phyloP scores from a whole-genome alignment of 1,140 invertebrate species.

The Hesperophylax magnus region DNA sequence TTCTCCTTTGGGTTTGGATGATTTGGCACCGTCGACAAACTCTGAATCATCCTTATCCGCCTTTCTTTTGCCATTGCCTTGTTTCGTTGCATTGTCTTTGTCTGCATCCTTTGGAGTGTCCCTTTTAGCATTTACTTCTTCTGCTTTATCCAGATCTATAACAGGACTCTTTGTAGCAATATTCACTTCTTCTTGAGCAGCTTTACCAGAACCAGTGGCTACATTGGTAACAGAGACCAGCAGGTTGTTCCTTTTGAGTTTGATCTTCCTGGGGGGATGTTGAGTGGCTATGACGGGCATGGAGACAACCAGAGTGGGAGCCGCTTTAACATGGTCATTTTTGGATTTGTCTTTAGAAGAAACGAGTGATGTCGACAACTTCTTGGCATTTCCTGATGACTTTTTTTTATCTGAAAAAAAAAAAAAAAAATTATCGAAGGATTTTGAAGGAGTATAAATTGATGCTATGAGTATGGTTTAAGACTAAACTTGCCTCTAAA shows the following conservation, averaged over 20 bases:
- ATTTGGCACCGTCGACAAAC: neutral
- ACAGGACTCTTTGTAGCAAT: neutral
- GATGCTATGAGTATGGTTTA: no score
- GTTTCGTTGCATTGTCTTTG: neutral
- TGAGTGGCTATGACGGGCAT: constrained; percentile 57
- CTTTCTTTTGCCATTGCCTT: neutral
- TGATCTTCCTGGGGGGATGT: constrained; percentile 63
- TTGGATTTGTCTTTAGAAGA: constrained; percentile 6
- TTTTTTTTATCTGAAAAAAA: constrained; percentile 14
- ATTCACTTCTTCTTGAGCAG: neutral
- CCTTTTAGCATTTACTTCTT: neutral
- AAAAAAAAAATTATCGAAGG: neutral
- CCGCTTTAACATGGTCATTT: neutral
- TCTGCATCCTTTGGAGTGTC: neutral
- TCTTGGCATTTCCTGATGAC: neutral
- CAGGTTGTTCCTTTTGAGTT: constrained; percentile 64
- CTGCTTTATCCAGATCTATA: constrained; percentile 5
- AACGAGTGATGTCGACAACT: neutral
- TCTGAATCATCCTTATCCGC: neutral
- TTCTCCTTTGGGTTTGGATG: neutral
- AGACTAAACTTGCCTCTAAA: no score
- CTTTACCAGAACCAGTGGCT: neutral
- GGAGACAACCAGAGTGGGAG: neutral
- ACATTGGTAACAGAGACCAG: constrained; percentile 46
- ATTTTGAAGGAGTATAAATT: neutral